Base-by-base conservation (phyloP, 1,140 invertebrate species). In the Plectrocnemia conspersa region DNA sequence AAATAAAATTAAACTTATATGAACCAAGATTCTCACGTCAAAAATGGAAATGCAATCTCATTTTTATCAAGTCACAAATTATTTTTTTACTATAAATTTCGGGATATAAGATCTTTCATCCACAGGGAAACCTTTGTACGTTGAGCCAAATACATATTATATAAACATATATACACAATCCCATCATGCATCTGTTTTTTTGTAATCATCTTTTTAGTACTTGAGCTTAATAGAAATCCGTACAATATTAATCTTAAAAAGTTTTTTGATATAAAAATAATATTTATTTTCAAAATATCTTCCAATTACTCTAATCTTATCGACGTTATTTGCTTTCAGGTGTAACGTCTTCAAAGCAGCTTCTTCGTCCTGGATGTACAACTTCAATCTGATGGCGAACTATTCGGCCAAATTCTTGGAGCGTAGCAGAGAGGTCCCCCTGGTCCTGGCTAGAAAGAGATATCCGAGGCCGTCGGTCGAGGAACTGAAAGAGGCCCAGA, bases 331-430 rank as follows among this genome's bases (percentile, higher is more conserved):
- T 42, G 18, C n/a, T 52, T 50, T 25, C 41, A 77, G 75, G 83
- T 91, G 88, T 66, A 90, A 89, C 67, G 81, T 91, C 47, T 91
- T 89, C 68, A 90, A 91, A 77, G 88, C 88, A 9, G 89, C 88
- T 1, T 89, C 86, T 22, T 88, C 88, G 1, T 89, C 88, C 0
- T 91, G 88, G 88, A 88, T 92, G 85, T 90, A 89, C 70, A 90
- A 90, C 71, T 90, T 90, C 64, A 90, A 90, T 71, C 70, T 89
- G 47, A 79, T 90, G 64, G 87, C 87, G 11, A 87, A 87, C 72
- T 88, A 89, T 68, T 81, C 81, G 38, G 79, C 84, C n/a, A 78
- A 81, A 25, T 89, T 86, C 71, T 69, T 90, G 54, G 83, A 82
- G 58, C 80, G 82, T 61, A 88, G 82, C 36, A 86, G 87, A 65